phyloP scores from a whole-genome alignment of 2,797 vertebrate species.

The Neosilurus mollespiculum region DNA sequence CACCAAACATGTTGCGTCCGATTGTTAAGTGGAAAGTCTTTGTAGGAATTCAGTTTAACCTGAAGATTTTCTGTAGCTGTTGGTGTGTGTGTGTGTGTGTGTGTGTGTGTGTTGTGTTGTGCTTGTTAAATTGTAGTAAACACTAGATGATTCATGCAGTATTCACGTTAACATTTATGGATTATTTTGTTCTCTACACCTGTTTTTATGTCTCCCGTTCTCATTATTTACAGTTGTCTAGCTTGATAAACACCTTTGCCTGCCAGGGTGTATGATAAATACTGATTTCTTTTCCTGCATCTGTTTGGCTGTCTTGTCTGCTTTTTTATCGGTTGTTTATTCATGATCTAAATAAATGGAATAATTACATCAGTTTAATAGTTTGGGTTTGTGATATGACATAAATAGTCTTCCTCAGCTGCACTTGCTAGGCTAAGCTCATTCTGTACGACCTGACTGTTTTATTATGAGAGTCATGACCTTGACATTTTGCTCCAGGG shows the following conservation, averaged over 20 bases:
- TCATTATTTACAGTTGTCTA: not conserved
- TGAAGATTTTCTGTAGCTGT: not conserved
- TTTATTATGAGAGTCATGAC: not conserved
- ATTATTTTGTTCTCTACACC: constrained; percentile 39
- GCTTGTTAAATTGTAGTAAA: constrained; percentile 36
- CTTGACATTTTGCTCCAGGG: not conserved
- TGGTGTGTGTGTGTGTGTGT: not conserved
- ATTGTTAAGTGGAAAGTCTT: not conserved
- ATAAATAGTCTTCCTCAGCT: constrained; percentile 5
- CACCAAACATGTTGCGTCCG: not conserved
- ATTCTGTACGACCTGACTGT: not conserved
- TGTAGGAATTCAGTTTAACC: not conserved
- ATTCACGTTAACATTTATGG: constrained; percentile 45
- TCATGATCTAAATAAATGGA: not conserved
- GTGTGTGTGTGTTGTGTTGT: constrained; percentile 5
- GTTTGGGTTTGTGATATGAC: not conserved
- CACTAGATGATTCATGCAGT: constrained; percentile 43
- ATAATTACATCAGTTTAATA: not conserved
- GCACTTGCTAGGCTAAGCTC: not conserved
- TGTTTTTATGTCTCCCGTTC: not conserved
- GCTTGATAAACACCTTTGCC: not conserved
- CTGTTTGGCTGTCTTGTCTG: not conserved
- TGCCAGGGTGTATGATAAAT: not conserved
- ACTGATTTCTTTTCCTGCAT: not conserved
- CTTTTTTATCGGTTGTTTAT: not conserved